Conservation (phyloP, 2,888 invertebrate species). For the Encarsia formosa region DNA sequence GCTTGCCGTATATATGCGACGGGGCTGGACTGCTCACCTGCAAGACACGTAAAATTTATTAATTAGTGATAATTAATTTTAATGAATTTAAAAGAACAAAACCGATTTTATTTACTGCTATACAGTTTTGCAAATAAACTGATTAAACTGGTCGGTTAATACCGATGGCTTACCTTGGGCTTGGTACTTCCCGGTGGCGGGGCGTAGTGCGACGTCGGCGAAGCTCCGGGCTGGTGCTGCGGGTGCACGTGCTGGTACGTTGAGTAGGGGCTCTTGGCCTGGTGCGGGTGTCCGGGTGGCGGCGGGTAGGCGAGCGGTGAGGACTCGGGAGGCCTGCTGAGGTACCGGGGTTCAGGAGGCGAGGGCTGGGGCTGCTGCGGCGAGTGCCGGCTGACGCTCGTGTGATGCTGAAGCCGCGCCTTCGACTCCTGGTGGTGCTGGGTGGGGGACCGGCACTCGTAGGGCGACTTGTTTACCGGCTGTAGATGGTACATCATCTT, state of each 20-base stretch:
- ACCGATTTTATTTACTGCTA: too few species aligned
- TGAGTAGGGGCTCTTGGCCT: slow-evolving; percentile 49
- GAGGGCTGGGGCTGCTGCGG: slow-evolving; percentile 46
- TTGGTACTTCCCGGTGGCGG: slow-evolving; percentile 54
- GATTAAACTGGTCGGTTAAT: not conserved
- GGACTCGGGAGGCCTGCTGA: slow-evolving; percentile 46
- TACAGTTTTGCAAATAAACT: not conserved
- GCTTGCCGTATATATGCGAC: slow-evolving; percentile 70
- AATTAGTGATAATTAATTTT: too few species aligned
- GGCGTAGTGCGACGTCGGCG: slow-evolving; percentile 54
- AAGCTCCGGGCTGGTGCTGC: slow-evolving; percentile 46
- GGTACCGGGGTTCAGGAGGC: slow-evolving; percentile 45
- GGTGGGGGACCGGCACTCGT: slow-evolving; percentile 48
- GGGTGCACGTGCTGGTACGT: slow-evolving; percentile 44
- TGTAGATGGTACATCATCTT: slow-evolving; percentile 49
- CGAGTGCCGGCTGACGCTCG: slow-evolving; percentile 19
- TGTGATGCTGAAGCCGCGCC: slow-evolving; percentile 27
- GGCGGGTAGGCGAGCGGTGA: too few species aligned
- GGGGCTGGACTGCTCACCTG: slow-evolving; percentile 72
- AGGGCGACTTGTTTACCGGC: slow-evolving; percentile 40
- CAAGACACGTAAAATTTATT: too few species aligned
- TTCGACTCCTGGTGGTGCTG: slow-evolving; percentile 41
- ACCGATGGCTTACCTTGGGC: slow-evolving; percentile 38
- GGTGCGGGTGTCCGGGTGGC: slow-evolving; percentile 35
- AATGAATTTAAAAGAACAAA: too few species aligned